phyloP scores from a whole-genome alignment of 2,888 invertebrate genomes.

The Stenotaenia linearis region DNA sequence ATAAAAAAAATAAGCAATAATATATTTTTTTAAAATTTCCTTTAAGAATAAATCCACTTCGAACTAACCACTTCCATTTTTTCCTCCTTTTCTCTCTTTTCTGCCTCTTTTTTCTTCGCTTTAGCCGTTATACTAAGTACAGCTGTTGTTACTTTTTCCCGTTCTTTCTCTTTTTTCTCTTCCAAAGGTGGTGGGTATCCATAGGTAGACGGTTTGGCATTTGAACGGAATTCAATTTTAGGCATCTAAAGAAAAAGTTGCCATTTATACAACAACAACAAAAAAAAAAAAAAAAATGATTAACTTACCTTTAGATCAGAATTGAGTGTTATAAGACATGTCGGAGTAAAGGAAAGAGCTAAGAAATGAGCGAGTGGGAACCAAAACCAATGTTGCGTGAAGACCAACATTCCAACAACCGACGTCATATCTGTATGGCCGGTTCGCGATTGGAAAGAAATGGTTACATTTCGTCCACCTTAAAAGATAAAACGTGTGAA shows the following conservation, averaged over 20 bases:
- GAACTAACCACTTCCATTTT: constrained; percentile 80
- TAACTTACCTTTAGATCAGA: constrained; percentile 65
- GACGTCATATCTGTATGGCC: constrained; percentile 96
- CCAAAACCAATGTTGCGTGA: constrained; percentile 99
- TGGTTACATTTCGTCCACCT: constrained; percentile 91
- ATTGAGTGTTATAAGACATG: constrained; percentile 90
- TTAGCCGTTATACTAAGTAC: constrained; percentile 94
- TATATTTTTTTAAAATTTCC: not conserved
- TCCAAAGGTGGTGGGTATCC: constrained; percentile 96
- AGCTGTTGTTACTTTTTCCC: constrained; percentile 96
- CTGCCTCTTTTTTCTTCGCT: constrained; percentile 76
- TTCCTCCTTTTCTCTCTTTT: constrained; percentile 52
- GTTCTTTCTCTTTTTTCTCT: constrained; percentile 96
- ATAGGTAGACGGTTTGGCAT: constrained; percentile 87
- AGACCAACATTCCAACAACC: constrained; percentile 93
- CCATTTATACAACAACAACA: constrained; percentile 40
- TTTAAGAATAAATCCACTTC: not conserved
- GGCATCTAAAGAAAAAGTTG: constrained; percentile 62
- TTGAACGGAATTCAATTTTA: constrained; percentile 83
- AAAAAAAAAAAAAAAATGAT: not conserved
- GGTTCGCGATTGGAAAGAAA: constrained; percentile 89
- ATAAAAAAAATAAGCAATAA: too few species aligned
- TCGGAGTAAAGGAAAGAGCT: constrained; percentile 91
- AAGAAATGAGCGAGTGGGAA: constrained; percentile 95
- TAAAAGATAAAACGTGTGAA: not conserved